Evolutionary conservation across 1,140 invertebrate genomes (phyloP), one percentile per base, ranked within the genome.

Genomic region (Drosophila nigromelanica): DNA sequence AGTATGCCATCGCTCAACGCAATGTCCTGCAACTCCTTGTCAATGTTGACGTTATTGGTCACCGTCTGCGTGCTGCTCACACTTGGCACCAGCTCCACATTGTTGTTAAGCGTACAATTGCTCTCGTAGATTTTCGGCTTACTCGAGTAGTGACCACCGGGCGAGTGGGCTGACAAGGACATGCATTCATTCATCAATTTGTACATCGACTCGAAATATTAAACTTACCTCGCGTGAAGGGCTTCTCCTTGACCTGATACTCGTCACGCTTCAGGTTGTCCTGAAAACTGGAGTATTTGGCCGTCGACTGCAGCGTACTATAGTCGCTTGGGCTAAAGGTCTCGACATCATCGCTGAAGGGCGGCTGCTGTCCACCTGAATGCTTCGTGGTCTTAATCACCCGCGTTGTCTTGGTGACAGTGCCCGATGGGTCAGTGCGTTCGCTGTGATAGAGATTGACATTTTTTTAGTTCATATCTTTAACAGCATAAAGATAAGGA

Each of bases 1-100:
- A 94, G 91, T 40, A 95, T 92, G 85, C 93, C 93, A 75, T 93
- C 90, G 42, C 92, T 89, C 50, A 93, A 66, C 3, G 92, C 86
- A 35, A 91, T 77, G 52, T 92, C 85, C 68, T 91, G 80, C 52
- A 92, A 59, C 48, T 90, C 89, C 63, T 87, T 80, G 30, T 91
- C 79, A 30, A 91, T 77, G 50, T 80, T 68, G n/a, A 76, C 62
- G 40, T 69, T 75, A 27, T 61, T 81, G 43, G 78, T 78, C 66
- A 76, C 21, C 2, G 78, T 85, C 54, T 83, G 63, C 4, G 54
- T 71, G 39, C 45, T 76, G 42, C 40, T 80, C 10, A 63, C 67
- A 24, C 42, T 73, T 15, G 87, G 83, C 76, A 91, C 50, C 45
- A 89, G 51, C 51, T 91, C 87, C 47, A 78, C 61, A 63, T 89